Conservation (phyloP, 2,888 invertebrate genomes). For the Perithous albicinctus region DNA sequence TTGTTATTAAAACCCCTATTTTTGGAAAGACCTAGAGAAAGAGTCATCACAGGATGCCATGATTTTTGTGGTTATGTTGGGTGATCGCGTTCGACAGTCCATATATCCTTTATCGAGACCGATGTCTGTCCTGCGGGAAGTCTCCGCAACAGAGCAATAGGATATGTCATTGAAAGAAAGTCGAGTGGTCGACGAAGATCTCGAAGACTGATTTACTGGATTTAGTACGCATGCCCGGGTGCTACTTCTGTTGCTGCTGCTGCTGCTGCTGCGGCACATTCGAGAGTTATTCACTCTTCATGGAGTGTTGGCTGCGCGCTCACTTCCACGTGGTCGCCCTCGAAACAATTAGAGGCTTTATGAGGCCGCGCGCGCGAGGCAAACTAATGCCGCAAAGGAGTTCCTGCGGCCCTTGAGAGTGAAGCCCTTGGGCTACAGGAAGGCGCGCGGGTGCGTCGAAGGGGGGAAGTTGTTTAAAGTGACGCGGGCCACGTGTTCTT, state of each 20-base stretch:
- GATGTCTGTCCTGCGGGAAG: constrained; percentile 47
- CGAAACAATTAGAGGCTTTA: constrained; percentile 78
- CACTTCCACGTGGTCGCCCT: constrained; percentile 66
- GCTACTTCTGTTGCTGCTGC: constrained; percentile 11
- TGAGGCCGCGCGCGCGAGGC: constrained; percentile 69
- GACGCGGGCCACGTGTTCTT: constrained; percentile 67
- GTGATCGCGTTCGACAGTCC: constrained; percentile 35
- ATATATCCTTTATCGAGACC: constrained; percentile 56
- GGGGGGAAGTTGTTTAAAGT: constrained; percentile 69
- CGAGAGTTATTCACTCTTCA: constrained; percentile 39
- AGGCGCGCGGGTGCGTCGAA: constrained; percentile 33
- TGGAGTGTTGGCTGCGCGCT: constrained; percentile 18
- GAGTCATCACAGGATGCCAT: constrained; percentile 5
- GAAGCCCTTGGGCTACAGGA: constrained; percentile 49
- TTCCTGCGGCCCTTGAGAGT: constrained; percentile 64
- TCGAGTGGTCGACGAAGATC: constrained; percentile 45
- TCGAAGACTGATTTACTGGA: constrained; percentile 64
- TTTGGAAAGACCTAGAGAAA: constrained; percentile 31
- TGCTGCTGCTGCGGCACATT: constrained; percentile 45
- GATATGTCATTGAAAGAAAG: constrained; percentile 18
- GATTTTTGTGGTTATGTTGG: constrained; percentile 7
- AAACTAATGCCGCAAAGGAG: constrained; percentile 67
- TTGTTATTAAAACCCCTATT: constrained; percentile 26
- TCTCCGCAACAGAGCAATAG: constrained; percentile 13
- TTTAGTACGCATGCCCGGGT: constrained; percentile 23